Evolutionary conservation across 2,888 invertebrate species (phyloP).

Genomic region (Erebia palarica): DNA sequence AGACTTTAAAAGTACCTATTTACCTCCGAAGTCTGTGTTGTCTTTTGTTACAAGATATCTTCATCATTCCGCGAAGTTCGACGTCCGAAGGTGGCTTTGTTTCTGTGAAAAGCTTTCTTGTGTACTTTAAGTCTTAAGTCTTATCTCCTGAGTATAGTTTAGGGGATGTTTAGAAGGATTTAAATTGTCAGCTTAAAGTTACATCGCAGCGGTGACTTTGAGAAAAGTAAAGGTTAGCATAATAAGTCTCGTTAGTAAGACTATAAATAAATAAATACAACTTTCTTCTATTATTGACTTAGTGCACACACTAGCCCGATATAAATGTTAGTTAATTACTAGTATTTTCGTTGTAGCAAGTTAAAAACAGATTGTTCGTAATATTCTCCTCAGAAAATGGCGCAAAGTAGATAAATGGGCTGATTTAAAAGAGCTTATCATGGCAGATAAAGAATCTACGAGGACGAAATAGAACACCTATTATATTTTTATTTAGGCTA

Average conservation of each 20-base stretch:
- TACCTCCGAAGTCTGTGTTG: slow-evolving; percentile 25
- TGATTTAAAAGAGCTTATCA: background rate
- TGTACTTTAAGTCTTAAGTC: slow-evolving; percentile 35
- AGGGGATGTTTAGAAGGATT: slow-evolving; percentile 21
- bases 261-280: no score
- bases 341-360: no score
- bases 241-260: background rate
- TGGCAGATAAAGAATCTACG: background rate
- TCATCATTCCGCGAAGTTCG: slow-evolving; percentile 36
- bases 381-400: background rate
- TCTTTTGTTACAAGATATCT: slow-evolving; percentile 37
- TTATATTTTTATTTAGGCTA: background rate
- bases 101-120: slow-evolving; percentile 39
- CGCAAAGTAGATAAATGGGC: background rate
- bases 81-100: slow-evolving; percentile 36
- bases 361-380: background rate
- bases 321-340: no score
- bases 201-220: slow-evolving; percentile 8
- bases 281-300: no score
- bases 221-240: background rate
- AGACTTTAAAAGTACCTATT: slow-evolving; percentile 23
- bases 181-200: slow-evolving; percentile 23
- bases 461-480: background rate
- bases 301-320: no score
- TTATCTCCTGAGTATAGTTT: slow-evolving; percentile 29